Conservation (phyloP, 2,113 vertebrate genomes). For the Tonatia bakeri region DNA sequence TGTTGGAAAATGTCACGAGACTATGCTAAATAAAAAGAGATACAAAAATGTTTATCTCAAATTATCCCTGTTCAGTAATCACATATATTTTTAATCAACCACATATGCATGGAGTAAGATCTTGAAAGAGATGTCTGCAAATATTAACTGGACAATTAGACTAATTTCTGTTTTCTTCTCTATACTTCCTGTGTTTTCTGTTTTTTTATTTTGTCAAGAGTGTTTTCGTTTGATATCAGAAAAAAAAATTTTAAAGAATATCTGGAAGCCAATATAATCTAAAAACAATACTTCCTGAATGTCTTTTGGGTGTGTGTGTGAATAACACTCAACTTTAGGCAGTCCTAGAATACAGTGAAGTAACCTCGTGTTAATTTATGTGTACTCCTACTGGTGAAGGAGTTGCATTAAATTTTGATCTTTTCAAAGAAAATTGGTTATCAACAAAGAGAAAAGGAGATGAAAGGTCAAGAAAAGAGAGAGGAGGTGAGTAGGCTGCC, state of each 20-base stretch:
- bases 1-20: slow-evolving; percentile 5
- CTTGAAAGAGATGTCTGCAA: neutral
- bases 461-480: neutral
- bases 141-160: neutral
- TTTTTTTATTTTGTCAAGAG: neutral
- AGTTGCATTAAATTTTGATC: neutral
- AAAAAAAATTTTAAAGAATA: neutral
- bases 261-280: neutral
- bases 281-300: neutral
- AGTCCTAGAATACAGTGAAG: neutral
- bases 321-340: neutral
- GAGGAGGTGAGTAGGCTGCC: neutral
- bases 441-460: neutral
- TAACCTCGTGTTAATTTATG: neutral
- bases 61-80: neutral
- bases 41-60: neutral
- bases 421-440: neutral
- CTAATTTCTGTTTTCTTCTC: neutral
- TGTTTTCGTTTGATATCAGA: neutral
- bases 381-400: neutral
- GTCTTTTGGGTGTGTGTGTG: neutral
- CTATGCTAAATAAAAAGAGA: neutral
- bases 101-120: neutral
- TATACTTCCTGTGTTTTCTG: neutral
- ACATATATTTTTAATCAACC: neutral